Base-by-base conservation (phyloP, 2,888 invertebrate genomes). In the Notodonta dromedarius region DNA sequence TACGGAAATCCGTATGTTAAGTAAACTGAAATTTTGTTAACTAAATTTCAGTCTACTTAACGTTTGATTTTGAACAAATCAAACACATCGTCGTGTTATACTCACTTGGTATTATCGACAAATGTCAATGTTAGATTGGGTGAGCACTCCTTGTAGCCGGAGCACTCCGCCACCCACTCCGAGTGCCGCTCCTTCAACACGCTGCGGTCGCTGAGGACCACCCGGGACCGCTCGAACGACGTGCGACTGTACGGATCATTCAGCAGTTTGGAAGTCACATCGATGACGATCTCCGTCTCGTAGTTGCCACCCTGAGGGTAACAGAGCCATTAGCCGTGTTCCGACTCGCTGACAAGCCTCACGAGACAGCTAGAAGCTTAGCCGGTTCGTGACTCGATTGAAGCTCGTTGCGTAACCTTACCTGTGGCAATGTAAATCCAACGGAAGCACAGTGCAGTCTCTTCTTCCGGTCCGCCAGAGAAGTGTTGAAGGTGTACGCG, bases 121-220 rank as follows among this genome's bases (percentile, higher is more conserved):
- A 78, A 56, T 0, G 4, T 24, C 3, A 77, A 46, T 1, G 24
- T 32, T 1, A 87, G 63, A 0, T 74, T 65, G 0, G 87, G 82
- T 7, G 56, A 62, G 56, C 86, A 82, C 2, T 50, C 65, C 1
- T 65, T 56, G 3, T 48, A 40, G 2, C 68, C 72, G 0, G 57
- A 51, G 57, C 87, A 88, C 13, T 82, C 82, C 4, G 73, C 76
- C 0, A 77, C 81, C 68, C 74, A 76, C 9, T 79, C 52, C 0
- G 66, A 39, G 2, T 59, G 70, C 0, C 35, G n/a, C 0, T 61
- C 2, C 0, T 13, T 14, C 5, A 84, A 56, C 0, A 13, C 5
- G 55, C 86, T 87, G 2, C 24, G 44, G 9, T 80, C 78, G 57
- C 82, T 84, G 2, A 88, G 56, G 0, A 78, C 50, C 0, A 83